Evolutionary conservation across 2,888 invertebrate species (phyloP).

Genomic region (Chaitophorus viminalis): DNA sequence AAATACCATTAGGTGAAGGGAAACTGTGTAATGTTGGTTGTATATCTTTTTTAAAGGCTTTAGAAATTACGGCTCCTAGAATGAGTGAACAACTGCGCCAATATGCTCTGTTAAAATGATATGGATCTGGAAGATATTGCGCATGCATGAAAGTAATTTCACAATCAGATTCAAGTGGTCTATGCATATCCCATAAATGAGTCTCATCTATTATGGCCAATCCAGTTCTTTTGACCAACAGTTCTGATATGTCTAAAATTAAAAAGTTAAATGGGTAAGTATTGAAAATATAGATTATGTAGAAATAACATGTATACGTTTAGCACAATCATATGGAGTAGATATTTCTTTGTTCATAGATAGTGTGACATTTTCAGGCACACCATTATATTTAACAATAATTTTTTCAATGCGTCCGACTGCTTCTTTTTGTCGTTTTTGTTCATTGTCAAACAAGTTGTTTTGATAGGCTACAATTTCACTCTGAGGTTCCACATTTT

Average conservation of each 20-base stretch:
- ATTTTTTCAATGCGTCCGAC: conserved; percentile 93
- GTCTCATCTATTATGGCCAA: conserved; percentile 83
- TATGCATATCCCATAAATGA: conserved; percentile 91
- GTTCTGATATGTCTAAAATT: conserved; percentile 77
- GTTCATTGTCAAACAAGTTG: conserved; percentile 81
- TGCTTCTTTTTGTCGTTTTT: conserved; percentile 76
- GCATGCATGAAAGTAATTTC: conserved; percentile 72
- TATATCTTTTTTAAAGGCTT: conserved; percentile 82
- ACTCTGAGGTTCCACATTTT: background rate
- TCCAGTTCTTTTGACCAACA: conserved; percentile 76
- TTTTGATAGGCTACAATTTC: conserved; percentile 68
- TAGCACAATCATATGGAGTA: conserved; percentile 91
- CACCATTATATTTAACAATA: conserved; percentile 81
- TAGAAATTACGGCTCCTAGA: conserved; percentile 81
- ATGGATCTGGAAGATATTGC: conserved; percentile 71
- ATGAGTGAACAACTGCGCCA: conserved; percentile 94
- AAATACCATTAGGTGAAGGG: conserved; percentile 82
- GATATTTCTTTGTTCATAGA: conserved; percentile 92
- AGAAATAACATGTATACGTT: conserved; percentile 72
- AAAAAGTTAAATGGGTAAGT: background rate
- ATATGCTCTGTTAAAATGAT: conserved; percentile 80
- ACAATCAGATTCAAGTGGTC: conserved; percentile 77
- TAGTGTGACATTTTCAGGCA: conserved; percentile 78
- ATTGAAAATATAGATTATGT: background rate
- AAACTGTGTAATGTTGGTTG: conserved; percentile 87